Percentiles rank a stretch among this genome's conserved stretches.
Evolutionary conservation across 2,888 invertebrate species (phyloP).

Genomic region (Dicyrtoma fusca): DNA sequence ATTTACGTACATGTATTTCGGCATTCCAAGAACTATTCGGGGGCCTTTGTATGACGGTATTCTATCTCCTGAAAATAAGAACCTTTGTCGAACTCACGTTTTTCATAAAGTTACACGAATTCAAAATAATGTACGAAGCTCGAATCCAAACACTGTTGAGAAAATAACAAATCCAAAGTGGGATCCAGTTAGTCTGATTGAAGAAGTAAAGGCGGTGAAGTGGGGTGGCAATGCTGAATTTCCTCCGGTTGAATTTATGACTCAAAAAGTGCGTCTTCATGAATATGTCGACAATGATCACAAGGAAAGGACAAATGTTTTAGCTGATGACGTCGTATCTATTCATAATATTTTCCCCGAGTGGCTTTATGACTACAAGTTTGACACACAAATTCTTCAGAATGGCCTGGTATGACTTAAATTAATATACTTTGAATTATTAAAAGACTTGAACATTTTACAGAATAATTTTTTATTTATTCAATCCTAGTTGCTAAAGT

Average conservation of each 20-base stretch:
- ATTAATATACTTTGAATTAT: too few relatives aligned
- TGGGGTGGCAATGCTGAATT: constrained; percentile 12
- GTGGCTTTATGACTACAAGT: constrained; percentile 57
- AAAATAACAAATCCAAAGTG: constrained; percentile 30
- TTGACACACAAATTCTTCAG: constrained; percentile 57
- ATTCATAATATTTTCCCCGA: constrained; percentile 49
- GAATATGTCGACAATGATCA: constrained; percentile 11
- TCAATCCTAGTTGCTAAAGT: neutral
- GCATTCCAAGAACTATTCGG: constrained; percentile 59
- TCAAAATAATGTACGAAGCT: neutral
- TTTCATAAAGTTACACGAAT: constrained; percentile 12
- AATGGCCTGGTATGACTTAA: constrained; percentile 56
- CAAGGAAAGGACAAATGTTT: constrained; percentile 36
- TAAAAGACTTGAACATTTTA: neutral
- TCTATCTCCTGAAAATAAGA: constrained; percentile 11
- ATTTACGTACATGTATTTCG: constrained; percentile 62
- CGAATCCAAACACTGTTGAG: neutral
- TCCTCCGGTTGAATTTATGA: constrained; percentile 20
- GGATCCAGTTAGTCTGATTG: constrained; percentile 31
- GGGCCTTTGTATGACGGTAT: constrained; percentile 59
- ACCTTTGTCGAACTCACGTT: neutral
- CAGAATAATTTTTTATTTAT: constrained; percentile 18
- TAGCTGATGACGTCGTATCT: constrained; percentile 40
- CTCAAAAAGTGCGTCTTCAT: constrained; percentile 8
- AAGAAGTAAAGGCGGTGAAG: constrained; percentile 29